These are phyloP conservation scores for Australoheros scitulus DNA, from an alignment of 2,113 vertebrate genomes.

Conservation along the genomic window DNA sequence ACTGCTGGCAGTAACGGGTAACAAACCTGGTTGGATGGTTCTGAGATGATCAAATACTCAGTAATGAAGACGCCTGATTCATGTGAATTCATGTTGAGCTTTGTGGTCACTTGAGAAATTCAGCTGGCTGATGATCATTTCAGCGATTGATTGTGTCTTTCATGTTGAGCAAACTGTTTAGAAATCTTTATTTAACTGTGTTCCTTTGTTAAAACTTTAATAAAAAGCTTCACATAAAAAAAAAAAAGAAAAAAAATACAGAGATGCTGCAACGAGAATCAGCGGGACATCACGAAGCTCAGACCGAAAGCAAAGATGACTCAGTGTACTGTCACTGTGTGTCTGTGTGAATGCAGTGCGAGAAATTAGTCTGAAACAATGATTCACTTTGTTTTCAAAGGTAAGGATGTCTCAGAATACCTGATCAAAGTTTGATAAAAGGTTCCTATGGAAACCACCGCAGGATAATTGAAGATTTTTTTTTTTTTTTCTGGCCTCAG, in stretches of 20 bases:
- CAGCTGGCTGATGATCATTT: neutral
- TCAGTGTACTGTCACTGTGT: fast-evolving
- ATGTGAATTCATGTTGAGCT: neutral
- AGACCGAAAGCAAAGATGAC: neutral
- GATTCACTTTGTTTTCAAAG: neutral
- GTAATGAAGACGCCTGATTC: neutral
- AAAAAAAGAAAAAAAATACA: neutral
- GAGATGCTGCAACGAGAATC: neutral
- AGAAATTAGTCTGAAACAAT: neutral
- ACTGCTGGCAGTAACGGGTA: neutral
- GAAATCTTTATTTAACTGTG: neutral
- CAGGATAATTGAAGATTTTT: neutral
- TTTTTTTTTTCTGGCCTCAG: neutral
- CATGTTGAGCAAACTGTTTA: neutral
- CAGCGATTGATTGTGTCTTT: neutral
- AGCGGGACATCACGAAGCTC: neutral
- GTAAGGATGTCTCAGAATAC: neutral
- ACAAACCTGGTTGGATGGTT: neutral
- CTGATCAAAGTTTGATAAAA: neutral
- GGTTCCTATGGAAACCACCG: constrained; percentile 2
- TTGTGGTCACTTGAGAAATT: neutral
- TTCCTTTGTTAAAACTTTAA: neutral
- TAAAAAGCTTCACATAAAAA: neutral
- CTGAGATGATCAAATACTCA: neutral
- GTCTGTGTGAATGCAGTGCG: neutral